Base-by-base conservation (phyloP, 23 tunicate genomes). In the Corella eumyota region DNA sequence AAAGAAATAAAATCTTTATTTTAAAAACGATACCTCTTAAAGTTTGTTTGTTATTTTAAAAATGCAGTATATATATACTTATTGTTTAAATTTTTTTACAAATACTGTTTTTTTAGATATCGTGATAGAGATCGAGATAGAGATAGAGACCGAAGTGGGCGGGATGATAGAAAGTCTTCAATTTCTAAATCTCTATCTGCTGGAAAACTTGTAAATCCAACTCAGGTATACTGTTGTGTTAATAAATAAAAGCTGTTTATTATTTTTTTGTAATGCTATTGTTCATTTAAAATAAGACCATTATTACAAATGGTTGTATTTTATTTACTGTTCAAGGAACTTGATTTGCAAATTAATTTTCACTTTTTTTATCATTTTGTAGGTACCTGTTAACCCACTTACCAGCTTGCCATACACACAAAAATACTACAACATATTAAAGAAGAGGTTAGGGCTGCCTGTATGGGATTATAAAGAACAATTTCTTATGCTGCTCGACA, bases 381-480 rank as follows among this genome's bases (percentile, higher is more conserved):
- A 71, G 74, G 79, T 69, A 19, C 77, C 85, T 4, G 35, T 78
- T 7, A 92, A 92, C 56, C 94, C 94, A 0, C 49, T 72, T 19
- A 92, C 93, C 22, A 55, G 60, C 25, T 53, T 71, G 68, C 99
- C 99, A 21, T 92, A 76, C 48, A 92, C 99, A 0, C 99, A 72
- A 37, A 60, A 80, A 54, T 92, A 92, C 31, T 78, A 92, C 50
- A 93, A 92, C 50, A 87, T 92, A 20, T 35, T 78, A 58, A 76
- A 76, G 56, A 79, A 83, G 68, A 58, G 99, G 27, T 74, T 92
- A 22, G 76, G 76, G 2, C 63, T 92, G 34, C 99, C 99, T 11
- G 92, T 92, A 23, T 87, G 94, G 86, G 86, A 77, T 30, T 92
- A 92, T 69, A 79, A 92, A 53, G 86, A 76, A 29, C 72, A 90